Evolutionary conservation across 2,888 invertebrate species (phyloP), one percentile per base, ranked within the genome.

Genomic region (Camponotus fellah): DNA sequence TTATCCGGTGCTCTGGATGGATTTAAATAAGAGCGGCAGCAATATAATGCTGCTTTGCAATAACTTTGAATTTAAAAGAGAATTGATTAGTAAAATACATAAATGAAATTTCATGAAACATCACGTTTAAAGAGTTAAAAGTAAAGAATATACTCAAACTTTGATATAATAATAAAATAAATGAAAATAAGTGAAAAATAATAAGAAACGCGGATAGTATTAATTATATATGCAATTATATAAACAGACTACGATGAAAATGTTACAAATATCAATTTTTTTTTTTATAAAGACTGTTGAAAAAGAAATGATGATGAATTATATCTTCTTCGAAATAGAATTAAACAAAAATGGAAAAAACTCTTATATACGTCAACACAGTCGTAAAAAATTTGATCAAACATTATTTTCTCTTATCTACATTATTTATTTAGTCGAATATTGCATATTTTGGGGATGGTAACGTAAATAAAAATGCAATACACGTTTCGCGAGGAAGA

Each of bases 21-120:
- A 79, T 79, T 79, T 79, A 77, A 77, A 77, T 68, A 68, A 43
- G 56, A 68, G 32, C 21, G 14, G 43, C 32, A 58, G n/a, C 40
- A 32, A 58, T n/a, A n/a, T 53, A 21, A 68, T 43, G n/a, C 66
- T 17, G 14, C 10, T 17, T 58, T 10, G 56, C 32, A 68, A 56
- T 77, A 43, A 66, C 5, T 12, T 49, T 3, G n/a, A 65, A 21
- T 2, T 21, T 65, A 66, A 65, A 58, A 40, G n/a, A 10, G 43
- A 77, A 77, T 14, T 53, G 26, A 32, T 58, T 68, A 66, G 12
- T 5, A 12, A 40, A 17, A 64, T 10, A 21, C 43, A 12, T 26
- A 10, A 0, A n/a, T 65, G 5, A 58, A 10, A 9, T 66, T 65
- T 3, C 49, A 9, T 43, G 21, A 64, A 4, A 2, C 12, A 40